These are phyloP conservation scores for Sinopyrophorus schimmeli DNA, from an alignment of 2,888 invertebrate species.

Conservation along the genomic window DNA sequence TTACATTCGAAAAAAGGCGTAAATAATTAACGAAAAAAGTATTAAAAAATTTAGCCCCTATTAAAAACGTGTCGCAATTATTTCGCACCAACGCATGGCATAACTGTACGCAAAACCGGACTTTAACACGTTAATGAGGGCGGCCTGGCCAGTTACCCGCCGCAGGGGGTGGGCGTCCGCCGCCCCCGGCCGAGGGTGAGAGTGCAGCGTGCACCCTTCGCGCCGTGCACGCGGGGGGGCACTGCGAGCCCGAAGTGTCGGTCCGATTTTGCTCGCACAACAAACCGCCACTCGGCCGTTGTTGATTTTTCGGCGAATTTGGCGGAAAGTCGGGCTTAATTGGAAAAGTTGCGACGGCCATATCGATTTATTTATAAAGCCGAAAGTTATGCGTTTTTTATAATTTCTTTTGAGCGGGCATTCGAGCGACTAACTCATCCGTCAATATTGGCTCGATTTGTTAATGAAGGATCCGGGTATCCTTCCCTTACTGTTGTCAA, in stretches of 20 bases:
- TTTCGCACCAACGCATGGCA: conserved; percentile 49
- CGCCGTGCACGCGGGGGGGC: conserved; percentile 20
- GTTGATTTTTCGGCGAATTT: conserved; percentile 12
- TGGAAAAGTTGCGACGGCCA: conserved; percentile 8
- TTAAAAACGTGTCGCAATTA: conserved; percentile 25
- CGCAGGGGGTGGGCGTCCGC: conserved; percentile 47
- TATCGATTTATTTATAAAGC: conserved; percentile 5
- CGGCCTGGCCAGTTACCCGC: conserved; percentile 57
- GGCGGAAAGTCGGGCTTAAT: conserved; percentile 10
- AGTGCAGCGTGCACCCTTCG: conserved; percentile 30
- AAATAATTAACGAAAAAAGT: too few species aligned
- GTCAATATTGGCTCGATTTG: conserved; percentile 28
- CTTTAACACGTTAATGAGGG: conserved; percentile 58
- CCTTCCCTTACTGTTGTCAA: conserved; percentile 37
- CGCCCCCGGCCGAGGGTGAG: conserved; percentile 33
- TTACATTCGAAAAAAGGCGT: too few species aligned
- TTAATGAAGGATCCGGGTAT: conserved; percentile 31
- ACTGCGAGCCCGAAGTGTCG: conserved; percentile 5
- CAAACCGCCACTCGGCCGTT: conserved; percentile 7
- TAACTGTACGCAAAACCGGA: conserved; percentile 55
- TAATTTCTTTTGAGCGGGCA: background rate
- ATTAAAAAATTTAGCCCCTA: too few species aligned
- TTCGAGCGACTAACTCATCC: background rate
- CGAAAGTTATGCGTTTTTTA: background rate
- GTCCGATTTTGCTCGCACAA: conserved; percentile 12